Base-by-base conservation (phyloP, 2,797 vertebrate species). In the Chelonia mydas region DNA sequence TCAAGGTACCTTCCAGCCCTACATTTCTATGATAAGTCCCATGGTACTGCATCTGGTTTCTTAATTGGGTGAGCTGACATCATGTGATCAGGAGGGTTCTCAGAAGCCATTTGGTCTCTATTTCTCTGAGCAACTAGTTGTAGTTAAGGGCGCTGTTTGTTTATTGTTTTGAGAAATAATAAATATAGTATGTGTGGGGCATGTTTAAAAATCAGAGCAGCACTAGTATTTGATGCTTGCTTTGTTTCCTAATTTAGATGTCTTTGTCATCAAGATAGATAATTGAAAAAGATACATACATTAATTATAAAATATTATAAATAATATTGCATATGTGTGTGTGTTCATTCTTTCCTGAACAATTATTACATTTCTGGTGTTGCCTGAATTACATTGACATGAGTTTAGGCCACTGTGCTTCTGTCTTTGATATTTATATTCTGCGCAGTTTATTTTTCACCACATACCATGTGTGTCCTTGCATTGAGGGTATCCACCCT, bases 151-250 rank as follows among this genome's bases (percentile, higher is more conserved):
- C 12, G 27, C 28, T 49, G 7, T 77, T 77, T 77, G 45, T 49
- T 76, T 13, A 5, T 49, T 77, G 15, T 49, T 77, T 49, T 77
- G 74, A 28, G 11, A 49, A 49, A 49, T 47, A 77, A 28, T 47
- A 77, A 49, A 77, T 28, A 72, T 45, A 45, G 11, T 27, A 41
- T 25, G 51, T 6, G 92, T 90, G 91, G 95, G 87, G 77, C 91
- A 78, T 90, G 95, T 96, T 94, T 94, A 85, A 21, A 77, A 57
- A 88, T 72, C 94, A 95, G 77, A 88, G 83, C 33, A 25, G 90
- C 95, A 84, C 74, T 94, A 92, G 55, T 28, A 45, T 61, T 37
- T 33, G 25, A 53, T 41, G 80, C 0, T 83, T 92, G 84, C 0
- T 80, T 53, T 90, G 3, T 87, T 92, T 84, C 80, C 91, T 21